These are phyloP conservation scores for Cryptocephalus primarius DNA, from an alignment of 2,888 invertebrate genomes.

Conservation along the genomic window DNA sequence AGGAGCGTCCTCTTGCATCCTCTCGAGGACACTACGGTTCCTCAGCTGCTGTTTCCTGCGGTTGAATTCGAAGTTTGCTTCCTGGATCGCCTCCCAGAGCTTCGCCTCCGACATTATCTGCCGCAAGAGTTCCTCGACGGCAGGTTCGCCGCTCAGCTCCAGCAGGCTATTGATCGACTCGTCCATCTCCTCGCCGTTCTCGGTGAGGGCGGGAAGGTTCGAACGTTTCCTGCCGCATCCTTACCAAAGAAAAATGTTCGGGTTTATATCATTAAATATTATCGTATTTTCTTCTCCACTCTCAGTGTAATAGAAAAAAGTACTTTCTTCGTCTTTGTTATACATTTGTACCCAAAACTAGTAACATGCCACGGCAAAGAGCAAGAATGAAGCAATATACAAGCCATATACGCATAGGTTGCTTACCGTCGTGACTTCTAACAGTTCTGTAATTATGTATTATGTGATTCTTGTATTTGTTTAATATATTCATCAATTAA, in stretches of 20 bases:
- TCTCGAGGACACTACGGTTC: constrained; percentile 28
- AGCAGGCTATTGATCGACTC: constrained; percentile 55
- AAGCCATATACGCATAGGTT: too few relatives aligned
- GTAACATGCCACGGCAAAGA: too few relatives aligned
- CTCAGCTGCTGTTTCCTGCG: constrained; percentile 42
- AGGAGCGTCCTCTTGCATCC: constrained; percentile 23
- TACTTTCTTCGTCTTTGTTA: too few relatives aligned
- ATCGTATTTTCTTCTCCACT: not conserved
- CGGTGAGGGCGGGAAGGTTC: constrained; percentile 32
- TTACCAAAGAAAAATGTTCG: constrained; percentile 21
- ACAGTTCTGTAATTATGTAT: too few relatives aligned
- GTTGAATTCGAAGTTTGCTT: constrained; percentile 60
- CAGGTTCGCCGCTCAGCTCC: constrained; percentile 57
- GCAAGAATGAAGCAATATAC: too few relatives aligned
- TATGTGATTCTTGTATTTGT: too few relatives aligned
- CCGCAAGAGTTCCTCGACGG: constrained; percentile 62
- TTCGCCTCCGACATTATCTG: constrained; percentile 72
- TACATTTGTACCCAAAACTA: too few relatives aligned
- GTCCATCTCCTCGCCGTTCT: constrained; percentile 42
- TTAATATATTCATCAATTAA: too few relatives aligned
- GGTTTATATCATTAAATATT: too few relatives aligned
- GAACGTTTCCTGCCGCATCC: constrained; percentile 68
- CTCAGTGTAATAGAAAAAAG: too few relatives aligned
- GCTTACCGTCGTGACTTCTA: too few relatives aligned
- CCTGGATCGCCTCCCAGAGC: constrained; percentile 69